Base-by-base conservation (phyloP, 2,797 vertebrate genomes). In the Avahi laniger region DNA sequence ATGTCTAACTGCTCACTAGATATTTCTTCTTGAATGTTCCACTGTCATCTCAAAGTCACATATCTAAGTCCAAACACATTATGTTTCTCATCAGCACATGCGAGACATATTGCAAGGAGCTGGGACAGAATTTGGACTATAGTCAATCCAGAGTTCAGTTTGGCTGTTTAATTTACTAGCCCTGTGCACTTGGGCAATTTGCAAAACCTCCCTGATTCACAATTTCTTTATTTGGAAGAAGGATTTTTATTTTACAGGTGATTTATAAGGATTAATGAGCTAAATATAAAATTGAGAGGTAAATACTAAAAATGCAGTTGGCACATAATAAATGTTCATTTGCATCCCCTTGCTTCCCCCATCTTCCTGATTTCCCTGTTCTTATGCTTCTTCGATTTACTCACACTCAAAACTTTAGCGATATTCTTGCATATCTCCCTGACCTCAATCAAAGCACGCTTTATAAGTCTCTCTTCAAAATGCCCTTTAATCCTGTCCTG, bases 1-100 rank as follows among this genome's bases (percentile, higher is more conserved):
- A 94, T 38, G 17, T 63, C 30, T 95, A 69, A 92, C 91, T 93
- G 82, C 85, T 95, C 93, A 41, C 65, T 78, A 52, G 89, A 17
- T 94, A 91, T 35, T 93, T 97, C 59, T 72, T 93, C 79, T 82
- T 78, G 79, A 73, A 48, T 70, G 22, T n/a, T 70, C 78, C 24
- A 10, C 59, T 50, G 1, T 72, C 46, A 52, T 48, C 35, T 94
- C 78, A 82, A 54, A 86, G 30, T 89, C 30, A 43, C 22, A 12
- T 46, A 26, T 63, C 81, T 35, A 15, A 54, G 41, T 52, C 67
- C 26, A 46, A 70, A 80, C 52, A n/a, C 28, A 35, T 12, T 50
- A 1, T 28, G 41, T 57, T 79, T 86, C 79, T 89, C 86, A 89
- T 43, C 35, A 48, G 41, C 38, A 28, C 26, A 13, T 4, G 7